Conservation (phyloP, 2,888 invertebrate genomes). For the Agapostemon virescens region DNA sequence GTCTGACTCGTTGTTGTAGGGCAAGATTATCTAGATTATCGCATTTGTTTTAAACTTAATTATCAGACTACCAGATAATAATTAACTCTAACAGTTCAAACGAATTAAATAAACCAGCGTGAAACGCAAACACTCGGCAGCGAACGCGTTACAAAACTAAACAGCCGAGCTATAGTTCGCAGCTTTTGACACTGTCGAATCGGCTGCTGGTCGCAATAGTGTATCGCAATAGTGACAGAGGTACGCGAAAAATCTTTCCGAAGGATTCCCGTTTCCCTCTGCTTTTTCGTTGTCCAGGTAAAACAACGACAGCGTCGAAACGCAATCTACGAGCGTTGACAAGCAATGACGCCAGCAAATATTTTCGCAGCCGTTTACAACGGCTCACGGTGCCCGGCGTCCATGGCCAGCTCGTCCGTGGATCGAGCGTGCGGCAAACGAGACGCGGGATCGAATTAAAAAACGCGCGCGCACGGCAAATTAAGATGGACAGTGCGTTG, state of each 20-base stretch:
- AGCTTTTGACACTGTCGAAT: not conserved
- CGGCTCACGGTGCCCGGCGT: not conserved
- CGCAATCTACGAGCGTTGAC: constrained; percentile 16
- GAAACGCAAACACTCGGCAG: too few species aligned
- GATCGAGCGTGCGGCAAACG: not conserved
- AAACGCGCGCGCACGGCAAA: constrained; percentile 10
- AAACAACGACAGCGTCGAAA: constrained; percentile 7
- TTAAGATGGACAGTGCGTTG: constrained; percentile 28
- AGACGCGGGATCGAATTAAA: constrained; percentile 23
- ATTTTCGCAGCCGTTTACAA: constrained; percentile 29
- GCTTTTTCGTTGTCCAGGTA: not conserved
- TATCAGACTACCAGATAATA: too few species aligned
- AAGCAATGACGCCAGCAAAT: constrained; percentile 22
- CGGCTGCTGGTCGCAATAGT: not conserved
- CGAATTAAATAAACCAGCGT: too few species aligned
- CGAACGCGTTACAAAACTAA: not conserved
- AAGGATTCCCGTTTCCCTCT: not conserved
- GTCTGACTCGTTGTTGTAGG: too few species aligned
- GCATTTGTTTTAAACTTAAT: too few species aligned
- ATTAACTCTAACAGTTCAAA: too few species aligned
- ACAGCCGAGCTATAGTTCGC: not conserved
- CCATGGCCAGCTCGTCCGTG: not conserved
- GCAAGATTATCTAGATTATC: too few species aligned
- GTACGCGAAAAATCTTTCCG: not conserved
- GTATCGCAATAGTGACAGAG: not conserved